These are phyloP conservation scores for Enteromius fasciolatus DNA, from an alignment of 2,797 vertebrate genomes.

Conservation along the genomic window DNA sequence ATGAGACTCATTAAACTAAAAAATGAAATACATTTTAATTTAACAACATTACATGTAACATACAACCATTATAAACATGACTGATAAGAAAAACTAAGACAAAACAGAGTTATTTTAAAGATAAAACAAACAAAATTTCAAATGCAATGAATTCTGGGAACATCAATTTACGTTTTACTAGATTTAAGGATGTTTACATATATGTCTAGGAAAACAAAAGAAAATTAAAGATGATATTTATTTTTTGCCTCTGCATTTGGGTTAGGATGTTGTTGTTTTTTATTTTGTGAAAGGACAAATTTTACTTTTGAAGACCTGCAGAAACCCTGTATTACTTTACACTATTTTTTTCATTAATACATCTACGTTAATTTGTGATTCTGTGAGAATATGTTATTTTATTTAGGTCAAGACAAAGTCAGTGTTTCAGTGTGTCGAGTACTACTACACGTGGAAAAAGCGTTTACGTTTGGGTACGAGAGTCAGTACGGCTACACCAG, in stretches of 20 bases:
- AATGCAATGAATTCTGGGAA: too few relatives aligned
- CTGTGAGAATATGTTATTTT: neutral
- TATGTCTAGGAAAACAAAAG: neutral
- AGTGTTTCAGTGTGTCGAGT: slow-evolving; percentile 86
- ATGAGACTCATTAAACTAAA: too few relatives aligned
- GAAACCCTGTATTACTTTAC: neutral
- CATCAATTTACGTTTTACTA: neutral
- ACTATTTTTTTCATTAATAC: neutral
- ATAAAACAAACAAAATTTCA: too few relatives aligned
- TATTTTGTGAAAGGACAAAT: too few relatives aligned
- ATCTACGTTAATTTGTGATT: neutral
- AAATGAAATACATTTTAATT: too few relatives aligned
- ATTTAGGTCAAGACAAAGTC: slow-evolving; percentile 86
- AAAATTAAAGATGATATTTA: neutral
- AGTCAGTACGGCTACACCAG: slow-evolving; percentile 58
- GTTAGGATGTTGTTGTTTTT: neutral
- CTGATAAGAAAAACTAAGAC: too few relatives aligned
- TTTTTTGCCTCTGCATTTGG: neutral
- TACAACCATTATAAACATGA: too few relatives aligned
- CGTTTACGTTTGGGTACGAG: slow-evolving; percentile 79
- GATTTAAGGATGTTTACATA: neutral
- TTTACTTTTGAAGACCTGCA: neutral
- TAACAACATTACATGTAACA: too few relatives aligned
- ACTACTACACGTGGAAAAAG: slow-evolving; percentile 89
- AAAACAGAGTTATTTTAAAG: too few relatives aligned